Base-by-base conservation (phyloP, 2,888 invertebrate species). In the Sinohyriopsis cumingii region DNA sequence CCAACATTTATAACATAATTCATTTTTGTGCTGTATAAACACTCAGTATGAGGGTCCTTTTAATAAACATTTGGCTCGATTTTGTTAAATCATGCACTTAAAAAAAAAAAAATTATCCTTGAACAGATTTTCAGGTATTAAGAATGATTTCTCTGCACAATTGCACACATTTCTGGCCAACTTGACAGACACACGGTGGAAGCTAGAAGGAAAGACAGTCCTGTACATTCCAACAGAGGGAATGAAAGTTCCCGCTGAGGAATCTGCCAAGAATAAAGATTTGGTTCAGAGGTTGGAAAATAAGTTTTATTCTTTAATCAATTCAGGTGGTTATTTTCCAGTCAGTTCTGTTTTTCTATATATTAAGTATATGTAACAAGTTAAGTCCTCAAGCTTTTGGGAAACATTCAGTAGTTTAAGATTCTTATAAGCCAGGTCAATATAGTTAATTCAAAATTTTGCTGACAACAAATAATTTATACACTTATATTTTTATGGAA, bases 161-260 rank as follows among this genome's bases (percentile, higher is more conserved):
- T 90, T 96, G 73, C 95, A 96, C 88, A 93, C 93, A 67, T 95
- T 96, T 86, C 91, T 97, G 77, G 93, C 94, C 0, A 94, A 94
- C 84, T 89, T 96, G 71, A 96, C 95, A 0, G 96, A 96, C 83
- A 92, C 95, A 81, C 94, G 95, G 87, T 95, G 95, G 91, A 95
- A 95, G 91, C 93, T 95, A 92, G 93, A 93, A 53, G 96, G 95
- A 4, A 92, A 96, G 79, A 96, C 96, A 0, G 94, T 96, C 9
- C 91, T 97, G 18, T 96, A 96, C 88, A 93, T 96, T 76, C 97
- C 97, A 0, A 91, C 93, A 62, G 95, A 95, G 87, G 94, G 94
- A 0, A 91, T 92, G 67, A 91, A 93, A 62, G 86, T 94, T 24
- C 91, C 92, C 0, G 91, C 93, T n/a, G 94, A 94, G 73, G 91